Evolutionary conservation across 2,113 vertebrate genomes (phyloP), one percentile per base, ranked within the genome.

Genomic region (Entomyzon cyanotis): DNA sequence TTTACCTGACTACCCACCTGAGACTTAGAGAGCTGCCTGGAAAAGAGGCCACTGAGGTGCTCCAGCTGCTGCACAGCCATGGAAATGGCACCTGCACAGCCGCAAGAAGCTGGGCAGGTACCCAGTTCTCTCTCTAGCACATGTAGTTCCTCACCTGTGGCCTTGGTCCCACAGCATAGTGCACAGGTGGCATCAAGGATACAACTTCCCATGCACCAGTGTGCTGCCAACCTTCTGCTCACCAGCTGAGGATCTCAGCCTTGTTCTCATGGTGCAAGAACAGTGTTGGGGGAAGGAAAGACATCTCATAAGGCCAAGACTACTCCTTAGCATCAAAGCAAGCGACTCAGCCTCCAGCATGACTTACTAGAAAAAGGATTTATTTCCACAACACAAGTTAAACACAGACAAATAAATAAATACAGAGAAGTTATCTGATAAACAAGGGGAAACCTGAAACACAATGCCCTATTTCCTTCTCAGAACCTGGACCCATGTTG

Each of bases 361-460:
- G 70, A 84, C 82, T 84, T 88, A 94, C 20, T 96, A 94, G 67
- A 95, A 93, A 93, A 95, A 67, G 5, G 46, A 24, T 96, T 97
- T 97, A 97, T 97, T 97, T 94, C 67, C 96, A 97, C 97, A 82
- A 64, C 85, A 95, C 94, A 59, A 75, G 35, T 68, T 62, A 16
- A 90, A 62, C 50, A 95, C 79, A 60, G 21, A 69, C 78, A 93
- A 86, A 90, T 92, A 93, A 92, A 96, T 94, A 91, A 93, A 94
- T 81, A 90, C 70, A 83, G 13, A 63, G 70, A 73, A 84, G 50
- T 80, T 81, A 86, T 21, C 17, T 60, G 11, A 84, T 95, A 94
- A 89, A 88, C 87, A 93, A 49, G n/a, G 65, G 75, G 30, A 75
- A 73, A 39, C 12, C 4, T 56, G 69, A 71, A 59, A 10, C 52